Percentiles rank a stretch among this genome's conserved stretches.
Evolutionary conservation across 2,888 invertebrate species (phyloP).

Genomic region (Platycheirus albimanus): DNA sequence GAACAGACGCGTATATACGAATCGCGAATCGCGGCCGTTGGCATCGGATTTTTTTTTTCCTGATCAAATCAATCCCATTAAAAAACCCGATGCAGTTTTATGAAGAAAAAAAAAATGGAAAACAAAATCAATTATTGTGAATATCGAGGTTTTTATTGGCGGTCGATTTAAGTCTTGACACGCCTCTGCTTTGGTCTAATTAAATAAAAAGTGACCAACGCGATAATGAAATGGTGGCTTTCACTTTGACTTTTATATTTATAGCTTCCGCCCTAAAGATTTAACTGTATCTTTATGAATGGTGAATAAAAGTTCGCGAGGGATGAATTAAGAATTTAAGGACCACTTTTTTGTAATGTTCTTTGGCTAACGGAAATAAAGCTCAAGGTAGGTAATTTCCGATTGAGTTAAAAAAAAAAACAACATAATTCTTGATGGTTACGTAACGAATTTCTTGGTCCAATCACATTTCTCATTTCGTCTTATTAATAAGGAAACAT

Average conservation of each 20-base stretch:
- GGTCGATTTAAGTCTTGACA: conserved; percentile 24
- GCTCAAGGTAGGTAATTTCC: conserved; percentile 23
- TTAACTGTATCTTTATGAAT: too few relatives aligned
- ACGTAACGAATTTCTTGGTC: background rate
- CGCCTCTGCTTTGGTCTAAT: conserved; percentile 58
- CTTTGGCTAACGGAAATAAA: conserved; percentile 7
- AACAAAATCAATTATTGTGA: conserved; percentile 44
- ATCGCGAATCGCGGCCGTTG: conserved; percentile 20
- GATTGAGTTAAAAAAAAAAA: too few relatives aligned
- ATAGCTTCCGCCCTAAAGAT: conserved; percentile 51
- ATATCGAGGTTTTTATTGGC: conserved; percentile 12
- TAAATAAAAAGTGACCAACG: conserved; percentile 42
- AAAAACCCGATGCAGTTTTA: background rate
- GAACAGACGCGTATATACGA: too few relatives aligned
- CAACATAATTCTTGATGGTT: conserved; percentile 40
- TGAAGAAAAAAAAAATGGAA: background rate
- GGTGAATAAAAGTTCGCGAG: too few relatives aligned
- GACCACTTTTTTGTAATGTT: conserved; percentile 24
- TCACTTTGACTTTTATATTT: conserved; percentile 31
- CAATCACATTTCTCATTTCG: conserved; percentile 10
- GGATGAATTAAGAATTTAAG: conserved; percentile 23
- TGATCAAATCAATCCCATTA: background rate
- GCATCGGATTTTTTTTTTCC: conserved; percentile 31
- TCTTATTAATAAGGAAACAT: conserved; percentile 38
- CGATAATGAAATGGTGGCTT: conserved; percentile 20